Base-by-base conservation (phyloP, 2,113 vertebrate genomes). In the Thermophis baileyi region DNA sequence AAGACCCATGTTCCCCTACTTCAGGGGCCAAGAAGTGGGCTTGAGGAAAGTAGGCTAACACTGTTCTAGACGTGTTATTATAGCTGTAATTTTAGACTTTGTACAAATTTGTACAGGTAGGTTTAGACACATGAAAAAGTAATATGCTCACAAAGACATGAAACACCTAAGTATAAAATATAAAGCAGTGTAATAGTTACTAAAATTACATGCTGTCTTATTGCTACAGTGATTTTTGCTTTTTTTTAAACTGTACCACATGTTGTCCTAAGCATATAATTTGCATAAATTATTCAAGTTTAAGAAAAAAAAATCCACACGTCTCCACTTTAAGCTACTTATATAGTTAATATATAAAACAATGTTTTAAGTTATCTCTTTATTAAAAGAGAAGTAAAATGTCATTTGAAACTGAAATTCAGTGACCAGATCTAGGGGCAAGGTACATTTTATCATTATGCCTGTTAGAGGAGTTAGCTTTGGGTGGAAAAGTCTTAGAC, bases 191-290 rank as follows among this genome's bases (percentile, higher is more conserved):
- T 94, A 97, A 95, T 96, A 96, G 90, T 96, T 95, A 96, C 96
- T 97, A 96, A 97, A 95, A 95, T 96, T 95, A 96, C 97, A 96
- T 96, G 96, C 94, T 97, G 96, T 97, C 97, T 97, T 96, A 95
- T 96, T 97, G 95, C 94, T 97, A 96, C 94, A 97, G 96, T 97
- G 97, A 97, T 97, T 97, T 97, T 97, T 97, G 97, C 97, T 97
- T 96, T 97, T 97, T 96, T 96, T 96, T 93, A 3, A 96, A 96
- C 96, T 96, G 95, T 96, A 96, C 96, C 95, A 97, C 95, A 97
- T 97, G 96, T 97, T 97, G 96, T 97, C 97, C 96, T 97, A 97
- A 97, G 95, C 96, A 96, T 97, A 97, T 97, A 96, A 95, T 96
- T 97, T 96, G 95, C 96, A 96, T 97, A 97, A 96, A 96, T 96